Percentiles rank a stretch among this genome's conserved stretches.
These are phyloP conservation scores for Triplophysa dalaica DNA, from an alignment of 2,113 vertebrate species.

Conservation along the genomic window DNA sequence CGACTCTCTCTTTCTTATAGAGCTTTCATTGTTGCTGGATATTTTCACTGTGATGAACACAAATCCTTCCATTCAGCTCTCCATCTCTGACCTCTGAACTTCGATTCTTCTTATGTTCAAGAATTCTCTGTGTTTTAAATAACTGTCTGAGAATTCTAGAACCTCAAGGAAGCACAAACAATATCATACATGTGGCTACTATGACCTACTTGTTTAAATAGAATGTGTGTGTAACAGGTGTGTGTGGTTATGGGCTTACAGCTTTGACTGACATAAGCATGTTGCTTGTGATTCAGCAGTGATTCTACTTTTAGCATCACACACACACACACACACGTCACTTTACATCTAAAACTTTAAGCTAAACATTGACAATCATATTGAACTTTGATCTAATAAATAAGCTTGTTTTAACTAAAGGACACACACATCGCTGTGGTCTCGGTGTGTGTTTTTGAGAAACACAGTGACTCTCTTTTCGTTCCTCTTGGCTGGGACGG, in stretches of 20 bases:
- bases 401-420: not conserved
- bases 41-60: constrained; percentile 31
- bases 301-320: constrained; percentile 39
- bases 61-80: constrained; percentile 13
- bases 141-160: not conserved
- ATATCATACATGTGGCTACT: not conserved
- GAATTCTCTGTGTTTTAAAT: not conserved
- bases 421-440: not conserved
- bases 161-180: not conserved
- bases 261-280: constrained; percentile 50
- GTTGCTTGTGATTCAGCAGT: constrained; percentile 38
- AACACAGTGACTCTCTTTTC: constrained; percentile 15
- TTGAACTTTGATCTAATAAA: not conserved
- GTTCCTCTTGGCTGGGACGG: not conserved
- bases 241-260: not conserved
- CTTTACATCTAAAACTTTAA: not conserved
- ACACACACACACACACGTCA: not conserved
- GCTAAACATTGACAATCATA: no score
- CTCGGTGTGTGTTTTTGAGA: not conserved
- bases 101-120: not conserved
- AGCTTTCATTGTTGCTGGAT: constrained; percentile 45
- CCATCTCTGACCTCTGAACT: not conserved
- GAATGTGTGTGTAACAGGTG: constrained; percentile 20
- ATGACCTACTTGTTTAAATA: not conserved
- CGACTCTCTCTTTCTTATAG: constrained; percentile 27